Percentiles rank a stretch among this genome's conserved stretches.
These are phyloP conservation scores for Sylvilagus floridanus DNA, from an alignment of 2,797 vertebrate genomes.

Conservation along the genomic window DNA sequence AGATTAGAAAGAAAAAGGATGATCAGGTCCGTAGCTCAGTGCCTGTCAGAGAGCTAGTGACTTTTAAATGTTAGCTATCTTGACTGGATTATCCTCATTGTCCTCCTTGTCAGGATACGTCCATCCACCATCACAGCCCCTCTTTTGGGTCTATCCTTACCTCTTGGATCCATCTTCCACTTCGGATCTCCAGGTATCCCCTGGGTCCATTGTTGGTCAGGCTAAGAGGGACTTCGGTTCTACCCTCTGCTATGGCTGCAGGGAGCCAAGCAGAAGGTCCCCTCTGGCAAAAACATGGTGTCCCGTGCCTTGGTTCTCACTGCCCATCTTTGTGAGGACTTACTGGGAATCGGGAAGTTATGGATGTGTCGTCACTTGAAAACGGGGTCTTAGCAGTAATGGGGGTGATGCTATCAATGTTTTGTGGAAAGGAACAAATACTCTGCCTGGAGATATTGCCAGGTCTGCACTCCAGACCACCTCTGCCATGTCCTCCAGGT, in stretches of 20 bases:
- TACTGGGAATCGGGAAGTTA: not conserved
- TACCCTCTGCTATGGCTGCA: not conserved
- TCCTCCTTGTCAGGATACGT: too few species aligned
- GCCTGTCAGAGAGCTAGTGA: not conserved
- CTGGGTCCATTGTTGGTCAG: not conserved
- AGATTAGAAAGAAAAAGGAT: not conserved
- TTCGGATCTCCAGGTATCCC: not conserved
- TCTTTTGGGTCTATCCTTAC: not conserved
- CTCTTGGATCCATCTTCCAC: not conserved
- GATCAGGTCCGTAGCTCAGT: not conserved
- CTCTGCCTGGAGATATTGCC: not conserved
- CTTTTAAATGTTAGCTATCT: not conserved
- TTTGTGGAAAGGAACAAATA: fast-evolving
- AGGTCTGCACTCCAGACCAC: not conserved
- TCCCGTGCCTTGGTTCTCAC: not conserved
- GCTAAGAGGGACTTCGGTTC: not conserved
- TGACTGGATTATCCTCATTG: not conserved
- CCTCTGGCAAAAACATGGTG: not conserved
- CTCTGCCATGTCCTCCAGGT: not conserved
- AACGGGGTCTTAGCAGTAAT: not conserved
- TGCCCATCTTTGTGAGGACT: not conserved
- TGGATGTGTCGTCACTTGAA: not conserved
- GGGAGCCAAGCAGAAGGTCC: not conserved
- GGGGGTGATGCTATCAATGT: not conserved
- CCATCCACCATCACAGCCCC: fast-evolving